Conservation (phyloP, 1,140 invertebrate species). For the Lethrus apterus region DNA sequence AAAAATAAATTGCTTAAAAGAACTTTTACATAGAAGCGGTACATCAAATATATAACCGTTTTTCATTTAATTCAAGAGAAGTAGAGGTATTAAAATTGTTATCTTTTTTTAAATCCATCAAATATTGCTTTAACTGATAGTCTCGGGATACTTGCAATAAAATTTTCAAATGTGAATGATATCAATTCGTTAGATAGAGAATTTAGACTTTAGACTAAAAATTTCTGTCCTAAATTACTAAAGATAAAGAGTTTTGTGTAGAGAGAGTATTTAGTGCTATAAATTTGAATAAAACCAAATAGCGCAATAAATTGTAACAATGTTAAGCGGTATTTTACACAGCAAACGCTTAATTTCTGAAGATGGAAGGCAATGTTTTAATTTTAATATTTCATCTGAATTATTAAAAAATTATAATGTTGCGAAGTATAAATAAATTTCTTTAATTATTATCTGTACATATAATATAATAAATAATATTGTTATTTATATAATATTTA, state of each 20-base stretch:
- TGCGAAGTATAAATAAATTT: too few species aligned
- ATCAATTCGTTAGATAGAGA: conserved; percentile 6
- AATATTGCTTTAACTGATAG: too few species aligned
- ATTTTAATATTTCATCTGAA: conserved; percentile 12
- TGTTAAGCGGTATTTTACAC: conserved; percentile 9
- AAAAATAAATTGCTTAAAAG: conserved; percentile 5
- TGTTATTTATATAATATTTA: too few species aligned
- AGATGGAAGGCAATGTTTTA: conserved; percentile 2
- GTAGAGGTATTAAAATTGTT: neutral
- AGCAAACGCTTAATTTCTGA: conserved; percentile 10
- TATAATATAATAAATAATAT: too few species aligned
- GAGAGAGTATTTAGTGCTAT: conserved; percentile 13
- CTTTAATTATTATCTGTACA: too few species aligned
- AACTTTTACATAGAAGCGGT: conserved; percentile 8
- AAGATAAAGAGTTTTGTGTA: conserved; percentile 7
- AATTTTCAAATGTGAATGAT: too few species aligned
- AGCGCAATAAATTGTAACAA: conserved; percentile 10
- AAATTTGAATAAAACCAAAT: conserved; percentile 15
- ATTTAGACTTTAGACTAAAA: conserved; percentile 6
- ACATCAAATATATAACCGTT: conserved; percentile 8
- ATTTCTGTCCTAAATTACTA: conserved; percentile 8
- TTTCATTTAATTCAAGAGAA: conserved; percentile 10
- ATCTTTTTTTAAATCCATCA: neutral
- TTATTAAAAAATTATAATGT: too few species aligned
- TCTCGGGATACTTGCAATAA: too few species aligned